These are phyloP conservation scores for Hemichromis elongatus DNA, from an alignment of 2,113 vertebrate species.

Conservation along the genomic window DNA sequence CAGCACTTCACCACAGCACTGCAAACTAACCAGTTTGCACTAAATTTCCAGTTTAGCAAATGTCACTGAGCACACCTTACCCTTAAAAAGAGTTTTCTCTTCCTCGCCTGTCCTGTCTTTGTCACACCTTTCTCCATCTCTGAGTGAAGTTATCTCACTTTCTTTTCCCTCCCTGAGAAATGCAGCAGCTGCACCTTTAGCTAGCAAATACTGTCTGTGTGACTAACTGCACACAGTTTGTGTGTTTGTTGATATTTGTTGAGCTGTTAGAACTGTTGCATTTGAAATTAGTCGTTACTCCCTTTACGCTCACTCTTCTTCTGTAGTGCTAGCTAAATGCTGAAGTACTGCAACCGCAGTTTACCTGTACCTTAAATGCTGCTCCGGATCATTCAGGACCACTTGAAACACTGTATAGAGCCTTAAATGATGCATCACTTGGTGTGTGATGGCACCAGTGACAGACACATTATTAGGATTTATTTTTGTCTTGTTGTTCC, in stretches of 20 bases:
- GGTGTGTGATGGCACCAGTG: no score
- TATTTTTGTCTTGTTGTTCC: no score
- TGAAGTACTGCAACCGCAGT: background rate
- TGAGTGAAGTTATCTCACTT: background rate
- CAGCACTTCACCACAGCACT: no score
- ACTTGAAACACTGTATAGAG: background rate
- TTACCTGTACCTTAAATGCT: background rate
- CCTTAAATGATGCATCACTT: background rate
- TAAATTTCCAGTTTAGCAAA: background rate
- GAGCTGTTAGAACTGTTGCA: background rate
- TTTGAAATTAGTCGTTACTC: background rate
- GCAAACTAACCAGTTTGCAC: background rate
- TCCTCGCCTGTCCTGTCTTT: background rate
- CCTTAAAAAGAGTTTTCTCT: background rate
- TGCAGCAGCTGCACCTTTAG: background rate
- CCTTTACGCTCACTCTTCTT: background rate
- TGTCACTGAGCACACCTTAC: background rate
- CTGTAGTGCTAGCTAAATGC: fast-evolving
- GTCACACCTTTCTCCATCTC: background rate
- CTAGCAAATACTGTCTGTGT: background rate
- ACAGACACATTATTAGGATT: no score
- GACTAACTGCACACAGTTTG: background rate
- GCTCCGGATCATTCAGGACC: no score
- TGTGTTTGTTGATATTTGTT: background rate
- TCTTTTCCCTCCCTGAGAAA: background rate